A percentile compares a stretch with the other conserved stretches of the same genome.
These are phyloP conservation scores for Centropus bengalensis DNA, from an alignment of 2,113 vertebrate species.

Conservation along the genomic window DNA sequence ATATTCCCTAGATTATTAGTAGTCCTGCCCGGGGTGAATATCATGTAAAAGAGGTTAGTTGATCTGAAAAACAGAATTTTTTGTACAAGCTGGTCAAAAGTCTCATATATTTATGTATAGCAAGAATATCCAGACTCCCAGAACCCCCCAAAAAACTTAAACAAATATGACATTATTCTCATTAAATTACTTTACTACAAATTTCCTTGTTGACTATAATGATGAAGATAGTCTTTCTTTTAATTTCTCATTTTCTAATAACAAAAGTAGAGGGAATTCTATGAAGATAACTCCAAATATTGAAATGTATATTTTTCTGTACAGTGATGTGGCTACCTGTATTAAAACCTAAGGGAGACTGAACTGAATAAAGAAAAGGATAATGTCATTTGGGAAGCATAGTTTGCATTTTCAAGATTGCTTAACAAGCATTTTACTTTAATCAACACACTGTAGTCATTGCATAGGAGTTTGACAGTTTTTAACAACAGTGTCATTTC, in stretches of 20 bases:
- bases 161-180: not conserved
- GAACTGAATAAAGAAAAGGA: not conserved
- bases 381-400: not conserved
- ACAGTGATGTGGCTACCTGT: not conserved
- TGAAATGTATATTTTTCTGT: not conserved
- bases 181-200: not conserved
- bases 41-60: not conserved
- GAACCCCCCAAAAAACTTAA: not conserved
- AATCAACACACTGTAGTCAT: not conserved
- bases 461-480: not conserved
- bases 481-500: not conserved
- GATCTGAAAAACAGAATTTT: not conserved
- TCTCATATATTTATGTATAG: not conserved
- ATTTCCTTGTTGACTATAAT: not conserved
- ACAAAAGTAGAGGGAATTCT: not conserved
- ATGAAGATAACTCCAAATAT: not conserved
- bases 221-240: not conserved
- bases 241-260: not conserved
- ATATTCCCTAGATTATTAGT: not conserved
- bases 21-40: not conserved
- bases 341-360: not conserved
- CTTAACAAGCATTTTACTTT: constrained; percentile 30
- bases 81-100: not conserved
- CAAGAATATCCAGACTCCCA: not conserved
- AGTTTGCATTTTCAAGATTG: constrained; percentile 1